These are phyloP conservation scores for Sphyrna mokarran DNA, from an alignment of 2,113 vertebrate species.

Conservation along the genomic window DNA sequence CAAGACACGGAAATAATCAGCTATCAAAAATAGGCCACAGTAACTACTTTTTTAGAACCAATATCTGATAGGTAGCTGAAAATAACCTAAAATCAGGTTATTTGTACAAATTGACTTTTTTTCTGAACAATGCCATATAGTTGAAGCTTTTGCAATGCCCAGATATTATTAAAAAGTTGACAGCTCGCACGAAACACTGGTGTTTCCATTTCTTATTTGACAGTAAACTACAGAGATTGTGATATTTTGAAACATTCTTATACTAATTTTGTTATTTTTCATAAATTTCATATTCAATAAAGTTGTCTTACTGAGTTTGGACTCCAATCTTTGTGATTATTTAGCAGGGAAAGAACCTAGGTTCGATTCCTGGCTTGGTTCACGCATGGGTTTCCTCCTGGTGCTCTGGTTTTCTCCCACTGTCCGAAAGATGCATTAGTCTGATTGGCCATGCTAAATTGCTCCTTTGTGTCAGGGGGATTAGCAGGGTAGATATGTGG, in stretches of 20 bases:
- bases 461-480: no score
- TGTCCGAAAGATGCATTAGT: no score
- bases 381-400: no score
- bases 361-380: no score
- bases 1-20: neutral
- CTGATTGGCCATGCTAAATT: no score
- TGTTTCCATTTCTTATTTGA: neutral
- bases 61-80: neutral
- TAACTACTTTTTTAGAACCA: neutral
- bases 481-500: no score
- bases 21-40: neutral
- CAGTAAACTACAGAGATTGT: neutral
- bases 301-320: neutral
- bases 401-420: no score
- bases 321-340: constrained; percentile 4
- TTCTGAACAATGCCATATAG: neutral
- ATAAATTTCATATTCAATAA: constrained; percentile 32
- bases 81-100: neutral
- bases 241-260: neutral
- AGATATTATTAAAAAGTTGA: neutral
- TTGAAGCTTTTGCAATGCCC: neutral
- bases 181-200: neutral
- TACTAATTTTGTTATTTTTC: neutral
- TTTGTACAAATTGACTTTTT: neutral
- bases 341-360: neutral